phyloP scores from a whole-genome alignment of 2,113 vertebrate species.

The Lophura nycthemera region DNA sequence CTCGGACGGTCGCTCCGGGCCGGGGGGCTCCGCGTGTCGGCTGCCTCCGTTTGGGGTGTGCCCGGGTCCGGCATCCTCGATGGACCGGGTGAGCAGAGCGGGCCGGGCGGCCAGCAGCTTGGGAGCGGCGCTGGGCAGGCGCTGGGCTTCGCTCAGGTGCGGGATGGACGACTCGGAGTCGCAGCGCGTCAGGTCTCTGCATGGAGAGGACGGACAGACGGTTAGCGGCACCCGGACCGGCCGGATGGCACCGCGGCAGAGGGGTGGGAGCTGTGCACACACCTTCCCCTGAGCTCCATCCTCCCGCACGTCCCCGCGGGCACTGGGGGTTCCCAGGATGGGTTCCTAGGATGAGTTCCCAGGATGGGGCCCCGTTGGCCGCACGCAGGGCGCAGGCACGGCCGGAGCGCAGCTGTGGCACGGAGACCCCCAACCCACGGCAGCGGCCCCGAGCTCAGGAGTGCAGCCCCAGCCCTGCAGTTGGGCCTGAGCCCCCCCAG shows the following conservation, averaged over 20 bases:
- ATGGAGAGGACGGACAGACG: not conserved
- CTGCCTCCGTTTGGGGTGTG: constrained; percentile 84
- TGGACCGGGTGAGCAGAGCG: constrained; percentile 77
- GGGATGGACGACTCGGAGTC: constrained; percentile 95
- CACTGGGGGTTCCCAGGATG: too few species aligned
- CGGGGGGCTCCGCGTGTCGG: constrained; percentile 74
- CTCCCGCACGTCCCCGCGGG: too few species aligned
- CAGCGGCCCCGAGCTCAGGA: not conserved
- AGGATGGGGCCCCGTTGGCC: too few species aligned
- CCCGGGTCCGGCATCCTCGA: constrained; percentile 76
- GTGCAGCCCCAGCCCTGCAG: too few species aligned
- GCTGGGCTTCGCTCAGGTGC: constrained; percentile 85
- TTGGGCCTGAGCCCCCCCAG: too few species aligned
- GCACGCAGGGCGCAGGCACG: too few species aligned
- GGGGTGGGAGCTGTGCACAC: too few species aligned
- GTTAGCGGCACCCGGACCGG: not conserved
- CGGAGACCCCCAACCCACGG: too few species aligned
- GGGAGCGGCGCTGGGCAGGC: constrained; percentile 75
- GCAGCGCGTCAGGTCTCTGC: constrained; percentile 92
- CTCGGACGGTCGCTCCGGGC: constrained; percentile 68
- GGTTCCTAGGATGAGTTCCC: too few species aligned
- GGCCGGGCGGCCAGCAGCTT: constrained; percentile 84
- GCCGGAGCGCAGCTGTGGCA: too few species aligned
- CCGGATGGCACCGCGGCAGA: too few species aligned
- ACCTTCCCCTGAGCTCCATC: too few species aligned